These are phyloP conservation scores for Muntiacus reevesi DNA, from an alignment of 2,113 vertebrate genomes.

Conservation along the genomic window DNA sequence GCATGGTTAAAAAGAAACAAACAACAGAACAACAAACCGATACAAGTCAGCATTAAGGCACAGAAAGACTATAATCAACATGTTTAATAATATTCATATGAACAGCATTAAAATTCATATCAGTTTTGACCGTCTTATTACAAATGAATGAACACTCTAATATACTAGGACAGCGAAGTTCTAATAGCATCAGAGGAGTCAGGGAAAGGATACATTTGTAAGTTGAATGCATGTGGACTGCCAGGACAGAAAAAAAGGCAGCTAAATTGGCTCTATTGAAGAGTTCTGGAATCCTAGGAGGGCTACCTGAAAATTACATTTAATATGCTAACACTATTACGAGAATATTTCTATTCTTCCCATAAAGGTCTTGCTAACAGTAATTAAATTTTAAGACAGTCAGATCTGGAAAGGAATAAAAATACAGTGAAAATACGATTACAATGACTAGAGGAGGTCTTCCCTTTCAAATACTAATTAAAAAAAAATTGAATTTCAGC, in stretches of 20 bases:
- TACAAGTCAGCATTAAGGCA: background rate
- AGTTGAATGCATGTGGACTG: constrained; percentile 68
- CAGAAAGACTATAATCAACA: background rate
- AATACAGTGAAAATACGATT: constrained; percentile 77
- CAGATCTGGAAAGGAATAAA: constrained; percentile 74
- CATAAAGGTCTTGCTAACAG: constrained; percentile 82
- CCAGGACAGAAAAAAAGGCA: constrained; percentile 63
- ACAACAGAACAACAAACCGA: background rate
- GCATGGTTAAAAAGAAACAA: background rate
- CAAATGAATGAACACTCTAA: constrained; percentile 60
- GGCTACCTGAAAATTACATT: constrained; percentile 80
- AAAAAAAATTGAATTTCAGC: constrained; percentile 74
- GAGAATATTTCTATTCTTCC: constrained; percentile 79
- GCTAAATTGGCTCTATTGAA: constrained; percentile 69
- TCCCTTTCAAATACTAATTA: constrained; percentile 77
- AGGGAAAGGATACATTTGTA: constrained; percentile 59
- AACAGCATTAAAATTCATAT: constrained; percentile 42
- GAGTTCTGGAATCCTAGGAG: constrained; percentile 75
- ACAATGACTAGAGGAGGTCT: constrained; percentile 68
- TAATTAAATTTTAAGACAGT: constrained; percentile 85
- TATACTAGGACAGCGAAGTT: background rate
- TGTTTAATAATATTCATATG: constrained; percentile 17
- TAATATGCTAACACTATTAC: constrained; percentile 81
- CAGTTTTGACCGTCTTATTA: constrained; percentile 27
- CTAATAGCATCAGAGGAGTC: constrained; percentile 35